Evolutionary conservation across 2,888 invertebrate species (phyloP), one percentile per base, ranked within the genome.

Genomic region (Cephus runcator): DNA sequence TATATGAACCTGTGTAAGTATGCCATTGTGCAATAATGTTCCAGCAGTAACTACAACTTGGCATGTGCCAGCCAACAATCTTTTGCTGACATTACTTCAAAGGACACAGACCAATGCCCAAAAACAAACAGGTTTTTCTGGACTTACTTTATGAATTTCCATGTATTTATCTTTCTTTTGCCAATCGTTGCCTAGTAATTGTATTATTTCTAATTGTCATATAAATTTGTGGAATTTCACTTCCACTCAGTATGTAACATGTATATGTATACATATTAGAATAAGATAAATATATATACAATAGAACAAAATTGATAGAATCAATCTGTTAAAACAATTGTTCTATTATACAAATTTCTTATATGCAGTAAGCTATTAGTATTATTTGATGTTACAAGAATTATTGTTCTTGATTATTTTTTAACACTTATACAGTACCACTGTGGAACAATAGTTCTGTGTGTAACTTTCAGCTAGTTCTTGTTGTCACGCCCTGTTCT

Each of bases 81-180:
- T 75, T 75, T 78, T 79, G 79, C 76, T 75, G 79, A 78, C 78
- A 56, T 71, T 80, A 73, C 79, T 40, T 80, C 80, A 82, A 79
- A 77, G 84, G 85, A 84, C 79, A 56, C 56, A 82, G 81, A 81
- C 81, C 86, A 84, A 88, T 89, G 88, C 88, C 86, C 85, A 85
- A 87, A 83, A 85, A 89, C 76, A 88, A 88, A 79, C 87, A 89
- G 88, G 88, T 89, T 87, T 81, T 73, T 36, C 75, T 77, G 12
- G 74, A 11, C 81, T 77, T 15, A 68, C 74, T 79, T 71, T 71
- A 71, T 34, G 23, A 33, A 71, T 23, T 71, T 71, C 9, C 31
- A 71, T 31, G 31, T 71, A 31, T 31, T 71, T 71, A 12, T 31
- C 12, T 71, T 71, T 31, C 23, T 12, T 33, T 33, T 33, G 71